Evolutionary conservation across 2,113 vertebrate species (phyloP).

Genomic region (Archocentrus centrarchus): DNA sequence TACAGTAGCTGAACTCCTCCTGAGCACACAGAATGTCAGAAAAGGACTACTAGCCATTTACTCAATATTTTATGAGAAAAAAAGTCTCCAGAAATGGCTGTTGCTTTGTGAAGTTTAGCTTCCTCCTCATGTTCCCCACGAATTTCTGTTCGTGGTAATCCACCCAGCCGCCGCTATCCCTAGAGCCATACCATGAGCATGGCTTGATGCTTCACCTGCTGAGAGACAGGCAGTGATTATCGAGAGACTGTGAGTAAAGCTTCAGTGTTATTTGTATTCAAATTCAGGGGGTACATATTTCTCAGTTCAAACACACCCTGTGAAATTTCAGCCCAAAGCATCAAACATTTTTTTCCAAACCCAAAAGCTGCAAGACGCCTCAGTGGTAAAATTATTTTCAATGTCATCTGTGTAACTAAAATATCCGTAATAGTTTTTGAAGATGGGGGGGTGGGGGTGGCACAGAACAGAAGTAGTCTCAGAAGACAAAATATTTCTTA

Average conservation of each 20-base stretch:
- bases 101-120: neutral
- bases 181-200: neutral
- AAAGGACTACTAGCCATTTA: neutral
- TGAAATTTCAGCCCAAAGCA: neutral
- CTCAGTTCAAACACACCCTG: neutral
- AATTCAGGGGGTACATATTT: neutral
- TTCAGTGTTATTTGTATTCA: slow-evolving; percentile 2
- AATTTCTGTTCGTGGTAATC: neutral
- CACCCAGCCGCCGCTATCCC: neutral
- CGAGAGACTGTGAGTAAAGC: slow-evolving; percentile 1
- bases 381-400: neutral
- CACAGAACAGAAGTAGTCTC: neutral
- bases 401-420: neutral
- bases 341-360: neutral
- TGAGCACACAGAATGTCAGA: neutral
- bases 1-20: neutral
- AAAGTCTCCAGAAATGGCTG: slow-evolving; percentile 6
- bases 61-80: slow-evolving; percentile 5
- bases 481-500: neutral
- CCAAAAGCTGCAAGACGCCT: neutral
- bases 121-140: neutral
- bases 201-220: slow-evolving; percentile 4
- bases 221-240: slow-evolving; percentile 7
- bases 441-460: neutral
- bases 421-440: neutral